Evolutionary conservation across 2,113 vertebrate genomes (phyloP), one percentile per base, ranked within the genome.

Genomic region (Tupaia tana): DNA sequence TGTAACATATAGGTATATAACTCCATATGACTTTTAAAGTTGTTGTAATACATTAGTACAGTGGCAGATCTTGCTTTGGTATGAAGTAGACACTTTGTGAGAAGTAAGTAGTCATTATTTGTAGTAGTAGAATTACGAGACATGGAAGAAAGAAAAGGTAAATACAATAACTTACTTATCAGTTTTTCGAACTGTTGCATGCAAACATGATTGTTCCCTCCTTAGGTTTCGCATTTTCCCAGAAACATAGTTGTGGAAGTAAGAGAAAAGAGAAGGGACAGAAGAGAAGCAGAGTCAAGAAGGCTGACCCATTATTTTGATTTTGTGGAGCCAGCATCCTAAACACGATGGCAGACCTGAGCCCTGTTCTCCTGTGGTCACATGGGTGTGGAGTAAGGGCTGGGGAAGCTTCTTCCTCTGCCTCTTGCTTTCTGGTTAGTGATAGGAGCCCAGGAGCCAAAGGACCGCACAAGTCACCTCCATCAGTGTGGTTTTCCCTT

Each of bases 371-470:
- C 9, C 19, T 77, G 9, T 20, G 77, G 6, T 89, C 19, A 13
- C 18, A 0, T 16, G 31, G 52, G 2, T 7, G 15, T 2, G 59
- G 24, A 16, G 31, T 10, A 7, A 10, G 58, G 54, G 1, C 2
- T 43, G 0, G 5, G 19, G 64, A 1, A 12, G 11, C 25, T 18
- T 85, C 15, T 67, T 84, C 12, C 25, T 73, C 31, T n/a, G 27
- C 88, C 52, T 27, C 22, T 31, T 75, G 58, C 31, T n/a, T 86
- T 71, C 20, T 34, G 24, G 7, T 34, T 31, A 29, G 13, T 52
- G 61, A 73, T 12, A 58, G 25, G 34, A 79, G 16, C 16, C 18
- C 20, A 54, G 59, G 29, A 31, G 20, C 64, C 52, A 61, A 8
- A 61, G 82, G 67, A 12, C 13, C 6, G 0, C 2, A n/a, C 71